Evolutionary conservation across 2,797 vertebrate species (phyloP).

Genomic region (Sebastes variabilis): DNA sequence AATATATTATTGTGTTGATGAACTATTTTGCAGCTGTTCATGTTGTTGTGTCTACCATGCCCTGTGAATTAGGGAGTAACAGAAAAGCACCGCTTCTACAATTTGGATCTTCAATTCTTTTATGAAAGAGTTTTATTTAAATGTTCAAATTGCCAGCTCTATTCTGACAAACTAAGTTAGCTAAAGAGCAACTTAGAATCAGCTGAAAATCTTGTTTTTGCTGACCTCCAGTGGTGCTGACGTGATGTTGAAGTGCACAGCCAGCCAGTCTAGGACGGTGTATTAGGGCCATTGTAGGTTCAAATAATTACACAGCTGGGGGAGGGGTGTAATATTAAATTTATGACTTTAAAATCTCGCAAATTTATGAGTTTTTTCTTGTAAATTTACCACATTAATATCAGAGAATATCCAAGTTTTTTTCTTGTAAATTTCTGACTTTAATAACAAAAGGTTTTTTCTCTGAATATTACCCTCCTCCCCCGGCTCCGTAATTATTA

Average conservation of each 20-base stretch:
- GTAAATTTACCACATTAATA: no score
- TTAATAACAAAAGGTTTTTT: accelerated
- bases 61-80: background rate
- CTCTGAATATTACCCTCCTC: no score
- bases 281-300: no score
- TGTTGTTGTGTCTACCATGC: background rate
- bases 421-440: no score
- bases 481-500: no score
- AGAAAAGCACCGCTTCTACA: background rate
- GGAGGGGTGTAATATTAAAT: no score
- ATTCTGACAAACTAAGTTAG: background rate
- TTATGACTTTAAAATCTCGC: no score
- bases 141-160: background rate
- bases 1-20: background rate
- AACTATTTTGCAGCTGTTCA: background rate
- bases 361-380: no score
- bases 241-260: background rate
- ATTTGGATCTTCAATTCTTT: background rate
- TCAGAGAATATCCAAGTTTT: no score
- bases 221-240: background rate
- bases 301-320: no score
- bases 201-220: conserved; percentile 13
- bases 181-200: conserved; percentile 11
- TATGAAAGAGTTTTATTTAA: background rate
- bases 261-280: background rate